Evolutionary conservation across 1,140 invertebrate genomes (phyloP).

Genomic region (Drosophila oshimai): DNA sequence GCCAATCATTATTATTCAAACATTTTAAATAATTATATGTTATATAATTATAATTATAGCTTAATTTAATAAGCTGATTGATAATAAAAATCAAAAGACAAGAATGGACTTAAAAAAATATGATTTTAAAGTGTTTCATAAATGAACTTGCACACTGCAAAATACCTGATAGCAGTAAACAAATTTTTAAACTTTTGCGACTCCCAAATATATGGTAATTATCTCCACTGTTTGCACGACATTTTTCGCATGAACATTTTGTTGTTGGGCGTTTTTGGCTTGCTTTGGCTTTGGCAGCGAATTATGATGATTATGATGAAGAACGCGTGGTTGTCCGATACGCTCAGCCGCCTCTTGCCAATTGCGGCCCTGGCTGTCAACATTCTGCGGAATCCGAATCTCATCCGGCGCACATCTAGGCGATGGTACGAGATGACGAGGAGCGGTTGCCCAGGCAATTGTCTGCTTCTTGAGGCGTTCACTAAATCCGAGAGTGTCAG

Average conservation of each 20-base stretch:
- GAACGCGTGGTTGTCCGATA: slow-evolving; percentile 75
- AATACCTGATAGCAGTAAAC: too few relatives aligned
- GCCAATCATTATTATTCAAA: too few relatives aligned
- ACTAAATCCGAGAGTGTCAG: slow-evolving; percentile 65
- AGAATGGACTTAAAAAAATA: too few relatives aligned
- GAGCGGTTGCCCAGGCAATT: slow-evolving; percentile 53
- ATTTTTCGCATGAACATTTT: slow-evolving; percentile 16
- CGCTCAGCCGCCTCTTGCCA: slow-evolving; percentile 64
- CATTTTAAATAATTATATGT: too few relatives aligned
- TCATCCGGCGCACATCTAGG: slow-evolving; percentile 27
- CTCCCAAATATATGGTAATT: background rate
- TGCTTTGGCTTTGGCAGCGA: slow-evolving; percentile 51
- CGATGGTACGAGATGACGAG: too few relatives aligned
- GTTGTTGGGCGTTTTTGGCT: background rate
- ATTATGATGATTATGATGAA: slow-evolving; percentile 78
- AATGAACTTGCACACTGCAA: too few relatives aligned
- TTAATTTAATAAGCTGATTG: too few relatives aligned
- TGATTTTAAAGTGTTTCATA: too few relatives aligned
- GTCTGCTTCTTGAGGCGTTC: slow-evolving; percentile 43
- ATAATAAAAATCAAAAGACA: too few relatives aligned
- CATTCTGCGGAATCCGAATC: slow-evolving; percentile 67
- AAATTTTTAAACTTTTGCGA: background rate
- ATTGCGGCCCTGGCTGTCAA: slow-evolving; percentile 59
- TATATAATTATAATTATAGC: too few relatives aligned
- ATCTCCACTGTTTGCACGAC: slow-evolving; percentile 45